Evolutionary conservation across 37 sponge, comb jelly and placozoan species (phyloP), one percentile per base, ranked within the genome.

Genomic region (Oscarella lobularis): DNA sequence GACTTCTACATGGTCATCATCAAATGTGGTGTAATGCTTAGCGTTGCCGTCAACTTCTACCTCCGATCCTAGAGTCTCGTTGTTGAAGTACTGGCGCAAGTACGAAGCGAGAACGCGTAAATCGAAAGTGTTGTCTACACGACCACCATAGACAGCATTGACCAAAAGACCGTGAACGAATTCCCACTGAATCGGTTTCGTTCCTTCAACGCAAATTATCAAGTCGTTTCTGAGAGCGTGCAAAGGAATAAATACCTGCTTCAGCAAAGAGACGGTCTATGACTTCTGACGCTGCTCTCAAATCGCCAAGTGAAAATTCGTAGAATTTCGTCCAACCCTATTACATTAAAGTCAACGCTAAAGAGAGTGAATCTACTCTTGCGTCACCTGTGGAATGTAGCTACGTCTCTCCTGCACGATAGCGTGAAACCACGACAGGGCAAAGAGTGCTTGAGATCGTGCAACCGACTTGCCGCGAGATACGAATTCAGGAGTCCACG

Each of bases 391-490:
- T 4, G 99, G 99, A 3, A 98, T 91, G 75, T 80, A 88, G 32
- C 73, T 82, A 33, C 99, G 77, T 41, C 99, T 80, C 82, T 98
- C 99, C 75, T 98, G 99, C 36, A 98, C 84, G 33, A 98, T 82
- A 34, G 92, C 99, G 82, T 98, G 99, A 77, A 98, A 88, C 99
- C 99, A 98, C 1, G 99, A 89, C 72, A 94, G 81, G 35, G 85
- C 80, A 77, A 98, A 98, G 20, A 91, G 81, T 0, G 95, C 82
- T 60, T 93, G 95, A 54, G 92, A 67, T 36, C 92, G 66, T 3
- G 75, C 36, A 0, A 84, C 74, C 2, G 78, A 77, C 33, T 82
- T 67, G 0, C 86, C 87, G 30, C 86, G 76, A 9, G 75, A 83
- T 2, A 93, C 74, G 74, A 88, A 94, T 33, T 85, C 85, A 3